Percentiles rank a stretch among this genome's conserved stretches.
These are phyloP conservation scores for Gisinianus flammeolus DNA, from an alignment of 2,888 invertebrate species.

Conservation along the genomic window DNA sequence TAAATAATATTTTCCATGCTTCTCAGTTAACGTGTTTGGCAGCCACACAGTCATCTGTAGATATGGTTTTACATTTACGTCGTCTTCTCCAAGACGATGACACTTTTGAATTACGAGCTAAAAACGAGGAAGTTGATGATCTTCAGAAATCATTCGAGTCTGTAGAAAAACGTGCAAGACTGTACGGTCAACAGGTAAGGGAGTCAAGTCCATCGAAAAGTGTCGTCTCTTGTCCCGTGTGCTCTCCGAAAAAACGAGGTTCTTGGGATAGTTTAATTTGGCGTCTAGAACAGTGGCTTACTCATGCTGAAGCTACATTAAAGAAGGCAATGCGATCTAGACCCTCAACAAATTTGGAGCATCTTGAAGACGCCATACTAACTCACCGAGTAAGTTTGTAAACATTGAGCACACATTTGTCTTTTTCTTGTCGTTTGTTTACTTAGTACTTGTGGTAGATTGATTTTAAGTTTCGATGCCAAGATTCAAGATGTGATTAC, in stretches of 20 bases:
- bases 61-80: slow-evolving; percentile 80
- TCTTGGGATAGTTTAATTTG: slow-evolving; percentile 88
- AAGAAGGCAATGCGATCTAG: slow-evolving; percentile 70
- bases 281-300: slow-evolving; percentile 89
- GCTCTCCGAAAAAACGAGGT: slow-evolving; percentile 86
- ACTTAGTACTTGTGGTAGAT: neutral
- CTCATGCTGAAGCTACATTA: slow-evolving; percentile 78
- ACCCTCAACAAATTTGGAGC: slow-evolving; percentile 76
- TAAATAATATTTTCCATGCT: neutral
- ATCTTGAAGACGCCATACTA: slow-evolving; percentile 83
- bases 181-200: slow-evolving; percentile 76
- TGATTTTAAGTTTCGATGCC: neutral
- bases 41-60: slow-evolving; percentile 79
- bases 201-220: slow-evolving; percentile 64
- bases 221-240: slow-evolving; percentile 78
- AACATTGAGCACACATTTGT: neutral
- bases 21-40: slow-evolving; percentile 69
- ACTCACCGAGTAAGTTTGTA: slow-evolving; percentile 67
- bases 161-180: slow-evolving; percentile 73
- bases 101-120: slow-evolving; percentile 60
- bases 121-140: slow-evolving; percentile 59
- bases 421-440: neutral
- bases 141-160: slow-evolving; percentile 70
- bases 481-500: no score
- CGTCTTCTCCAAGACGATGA: slow-evolving; percentile 74